Evolutionary conservation across 2,113 vertebrate genomes (phyloP).

Genomic region (Fulmarus glacialis): DNA sequence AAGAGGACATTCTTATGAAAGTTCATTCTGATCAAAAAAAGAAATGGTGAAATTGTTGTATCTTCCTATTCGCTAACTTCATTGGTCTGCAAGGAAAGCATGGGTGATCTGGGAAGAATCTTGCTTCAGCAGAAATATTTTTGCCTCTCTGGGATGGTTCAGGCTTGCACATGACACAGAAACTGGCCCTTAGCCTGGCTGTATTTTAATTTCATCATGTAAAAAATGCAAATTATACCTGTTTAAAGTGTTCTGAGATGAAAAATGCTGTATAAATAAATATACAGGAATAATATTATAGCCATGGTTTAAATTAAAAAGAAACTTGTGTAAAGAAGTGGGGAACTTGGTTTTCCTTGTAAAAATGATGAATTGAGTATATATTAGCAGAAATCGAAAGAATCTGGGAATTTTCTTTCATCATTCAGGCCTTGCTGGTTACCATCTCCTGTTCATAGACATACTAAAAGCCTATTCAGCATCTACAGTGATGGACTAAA

Average conservation of each 20-base stretch:
- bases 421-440: slow-evolving; percentile 57
- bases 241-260: not conserved
- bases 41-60: not conserved
- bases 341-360: not conserved
- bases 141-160: not conserved
- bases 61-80: not conserved
- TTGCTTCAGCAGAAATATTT: not conserved
- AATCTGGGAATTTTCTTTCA: slow-evolving; percentile 29
- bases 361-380: slow-evolving; percentile 22
- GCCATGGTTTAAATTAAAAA: not conserved
- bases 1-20: not conserved
- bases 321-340: not conserved
- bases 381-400: slow-evolving; percentile 42
- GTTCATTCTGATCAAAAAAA: not conserved
- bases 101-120: not conserved
- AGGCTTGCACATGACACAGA: not conserved
- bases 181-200: not conserved
- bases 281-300: not conserved
- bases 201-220: not conserved
- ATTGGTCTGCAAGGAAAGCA: not conserved
- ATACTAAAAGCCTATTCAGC: slow-evolving; percentile 24
- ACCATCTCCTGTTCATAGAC: not conserved
- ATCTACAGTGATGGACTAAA: slow-evolving; percentile 13
- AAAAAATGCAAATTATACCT: not conserved
- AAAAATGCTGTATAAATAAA: not conserved